Conservation (phyloP, 2,888 invertebrate species). For the Chrysolina americana region DNA sequence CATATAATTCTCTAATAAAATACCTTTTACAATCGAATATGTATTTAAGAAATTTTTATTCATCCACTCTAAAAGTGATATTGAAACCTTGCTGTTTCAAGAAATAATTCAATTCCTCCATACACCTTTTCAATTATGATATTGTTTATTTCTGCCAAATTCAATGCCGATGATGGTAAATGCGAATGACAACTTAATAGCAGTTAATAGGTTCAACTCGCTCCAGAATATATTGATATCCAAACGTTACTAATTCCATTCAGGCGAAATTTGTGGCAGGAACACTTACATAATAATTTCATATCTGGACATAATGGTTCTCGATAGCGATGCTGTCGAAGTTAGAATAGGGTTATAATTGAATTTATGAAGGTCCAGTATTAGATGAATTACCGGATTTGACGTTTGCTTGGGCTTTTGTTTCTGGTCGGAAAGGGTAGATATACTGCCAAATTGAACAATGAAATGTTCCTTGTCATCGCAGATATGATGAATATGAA, state of each 20-base stretch:
- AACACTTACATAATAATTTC: slow-evolving; percentile 14
- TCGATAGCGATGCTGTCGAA: neutral
- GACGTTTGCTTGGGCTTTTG: neutral
- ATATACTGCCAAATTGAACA: neutral
- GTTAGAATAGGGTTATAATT: slow-evolving; percentile 11
- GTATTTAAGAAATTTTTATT: too few relatives aligned
- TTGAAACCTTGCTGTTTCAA: too few relatives aligned
- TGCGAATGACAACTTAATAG: neutral
- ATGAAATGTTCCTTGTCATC: neutral
- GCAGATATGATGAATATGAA: too few relatives aligned
- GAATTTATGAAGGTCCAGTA: slow-evolving; percentile 9
- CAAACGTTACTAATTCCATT: slow-evolving; percentile 1
- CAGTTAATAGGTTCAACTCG: slow-evolving; percentile 8
- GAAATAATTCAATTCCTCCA: too few relatives aligned
- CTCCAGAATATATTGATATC: neutral
- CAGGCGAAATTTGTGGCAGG: neutral
- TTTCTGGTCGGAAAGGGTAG: neutral
- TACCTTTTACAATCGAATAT: too few relatives aligned
- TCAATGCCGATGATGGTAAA: too few relatives aligned
- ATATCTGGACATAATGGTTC: slow-evolving; percentile 9
- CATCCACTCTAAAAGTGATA: too few relatives aligned
- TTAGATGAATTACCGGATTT: slow-evolving; percentile 4
- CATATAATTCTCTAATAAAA: too few relatives aligned
- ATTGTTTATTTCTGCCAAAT: too few relatives aligned
- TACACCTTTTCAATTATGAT: too few relatives aligned